Conservation (phyloP, 2,113 vertebrate genomes). For the Ptilonorhynchus violaceus region DNA sequence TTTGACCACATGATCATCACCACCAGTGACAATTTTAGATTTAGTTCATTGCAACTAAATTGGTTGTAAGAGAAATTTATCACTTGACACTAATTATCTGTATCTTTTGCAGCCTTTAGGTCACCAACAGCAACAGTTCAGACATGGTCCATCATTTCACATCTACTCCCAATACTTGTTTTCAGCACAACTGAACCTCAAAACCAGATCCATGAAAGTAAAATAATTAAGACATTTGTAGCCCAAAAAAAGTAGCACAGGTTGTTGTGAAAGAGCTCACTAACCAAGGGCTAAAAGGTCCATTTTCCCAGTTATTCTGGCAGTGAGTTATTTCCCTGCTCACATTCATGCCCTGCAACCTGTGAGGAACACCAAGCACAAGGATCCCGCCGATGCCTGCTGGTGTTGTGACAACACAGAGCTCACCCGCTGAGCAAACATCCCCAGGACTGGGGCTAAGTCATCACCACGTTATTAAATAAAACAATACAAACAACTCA, state of each 20-base stretch:
- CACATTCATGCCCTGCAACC: background rate
- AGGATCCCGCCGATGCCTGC: fast-evolving
- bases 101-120: background rate
- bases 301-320: background rate
- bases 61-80: background rate
- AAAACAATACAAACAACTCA: background rate
- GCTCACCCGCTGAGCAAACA: background rate
- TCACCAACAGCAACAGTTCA: background rate
- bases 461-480: background rate
- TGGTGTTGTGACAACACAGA: background rate
- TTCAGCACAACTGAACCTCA: background rate
- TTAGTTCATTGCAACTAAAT: background rate
- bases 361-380: background rate
- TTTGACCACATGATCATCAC: fast-evolving
- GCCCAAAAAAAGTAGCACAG: background rate
- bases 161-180: background rate
- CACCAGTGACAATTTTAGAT: background rate
- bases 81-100: fast-evolving
- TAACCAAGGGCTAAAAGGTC: background rate
- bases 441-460: background rate
- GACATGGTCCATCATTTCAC: background rate
- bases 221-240: background rate
- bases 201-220: background rate
- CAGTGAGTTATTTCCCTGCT: background rate
- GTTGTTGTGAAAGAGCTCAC: background rate